Percentiles rank a stretch among this genome's conserved stretches.
phyloP scores from a whole-genome alignment of 2,113 vertebrate genomes.

The Dascyllus trimaculatus region DNA sequence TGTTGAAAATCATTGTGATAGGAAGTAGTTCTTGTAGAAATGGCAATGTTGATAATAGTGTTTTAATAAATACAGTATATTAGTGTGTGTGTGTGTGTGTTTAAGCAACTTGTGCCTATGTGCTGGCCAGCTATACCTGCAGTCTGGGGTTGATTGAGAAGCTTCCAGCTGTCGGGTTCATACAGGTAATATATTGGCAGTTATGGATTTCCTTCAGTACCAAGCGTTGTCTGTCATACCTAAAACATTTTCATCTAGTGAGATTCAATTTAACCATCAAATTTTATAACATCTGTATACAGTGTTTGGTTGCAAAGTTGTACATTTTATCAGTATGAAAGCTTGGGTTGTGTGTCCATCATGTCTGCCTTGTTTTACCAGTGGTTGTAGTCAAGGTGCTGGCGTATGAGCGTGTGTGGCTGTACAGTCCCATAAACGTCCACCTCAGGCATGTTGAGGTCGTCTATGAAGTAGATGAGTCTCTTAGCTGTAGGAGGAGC shows the following conservation, averaged over 20 bases:
- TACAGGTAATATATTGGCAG: slow-evolving; percentile 92
- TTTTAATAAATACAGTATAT: not conserved
- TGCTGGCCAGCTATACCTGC: slow-evolving; percentile 80
- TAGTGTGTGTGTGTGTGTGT: not conserved
- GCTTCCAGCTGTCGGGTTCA: slow-evolving; percentile 95
- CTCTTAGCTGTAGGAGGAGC: slow-evolving; percentile 84
- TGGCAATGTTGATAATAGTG: not conserved
- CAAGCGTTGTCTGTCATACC: slow-evolving; percentile 97
- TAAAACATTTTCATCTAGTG: slow-evolving; percentile 72
- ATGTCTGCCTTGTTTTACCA: slow-evolving; percentile 64
- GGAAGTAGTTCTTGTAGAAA: not conserved
- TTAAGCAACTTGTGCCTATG: too few species aligned
- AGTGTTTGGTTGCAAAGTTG: not conserved
- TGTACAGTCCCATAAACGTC: slow-evolving; percentile 85
- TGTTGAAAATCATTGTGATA: not conserved
- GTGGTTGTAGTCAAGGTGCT: slow-evolving; percentile 86
- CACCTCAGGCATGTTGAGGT: slow-evolving; percentile 88
- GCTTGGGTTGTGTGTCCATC: not conserved
- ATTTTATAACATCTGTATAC: not conserved
- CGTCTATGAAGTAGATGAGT: slow-evolving; percentile 88
- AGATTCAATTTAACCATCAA: not conserved
- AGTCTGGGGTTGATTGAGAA: slow-evolving; percentile 94
- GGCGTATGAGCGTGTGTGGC: slow-evolving; percentile 85
- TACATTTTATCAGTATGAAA: not conserved
- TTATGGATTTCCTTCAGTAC: slow-evolving; percentile 93